Evolutionary conservation across 1,140 invertebrate genomes (phyloP), one percentile per base, ranked within the genome.

Genomic region (Aplysia californica): DNA sequence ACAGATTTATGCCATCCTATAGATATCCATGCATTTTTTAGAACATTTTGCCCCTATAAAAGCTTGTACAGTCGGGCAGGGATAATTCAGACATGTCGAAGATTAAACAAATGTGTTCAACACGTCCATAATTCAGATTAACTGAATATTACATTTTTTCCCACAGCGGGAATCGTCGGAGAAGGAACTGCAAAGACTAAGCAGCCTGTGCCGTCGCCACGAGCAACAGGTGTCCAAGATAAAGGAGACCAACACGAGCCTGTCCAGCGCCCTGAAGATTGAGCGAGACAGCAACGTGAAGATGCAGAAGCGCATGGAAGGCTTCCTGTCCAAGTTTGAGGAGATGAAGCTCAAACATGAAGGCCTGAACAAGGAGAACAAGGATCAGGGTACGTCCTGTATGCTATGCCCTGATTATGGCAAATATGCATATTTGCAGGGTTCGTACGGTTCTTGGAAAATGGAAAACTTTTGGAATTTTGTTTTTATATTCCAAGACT

Each of bases 241-340:
- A 38, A 73, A 61, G 31, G 55, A 59, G n/a, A 61, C 56, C 26
- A 73, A 73, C 38, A 41, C 55, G 3, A 59, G 56, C 21, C 56
- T 73, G 35, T 23, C 31, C 3, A 73, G 31, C 50, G 70, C 70
- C 23, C 31, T 73, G n/a, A 3, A 73, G 31, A 38, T 73, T 23
- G 70, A 73, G 41, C 31, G 38, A 61, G 70, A 73, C 5, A 73
- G 55, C 29, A 73, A 61, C 26, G 3, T 59, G 18, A 59, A 59
- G 35, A 61, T 73, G 70, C 55, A 61, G 56, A 59, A 73, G 35
- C 31, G 56, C 18, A 3, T 73, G 33, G 70, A 61, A 38, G 20
- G 33, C 35, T 26, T 10, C 6, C 33, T 29, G 21, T 18, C 26
- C 18, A 73, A 73, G 61, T 41, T 38, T 33, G 70, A 61, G 26